These are phyloP conservation scores for Elaphurus davidianus DNA, from an alignment of 2,113 vertebrate species.

Conservation along the genomic window DNA sequence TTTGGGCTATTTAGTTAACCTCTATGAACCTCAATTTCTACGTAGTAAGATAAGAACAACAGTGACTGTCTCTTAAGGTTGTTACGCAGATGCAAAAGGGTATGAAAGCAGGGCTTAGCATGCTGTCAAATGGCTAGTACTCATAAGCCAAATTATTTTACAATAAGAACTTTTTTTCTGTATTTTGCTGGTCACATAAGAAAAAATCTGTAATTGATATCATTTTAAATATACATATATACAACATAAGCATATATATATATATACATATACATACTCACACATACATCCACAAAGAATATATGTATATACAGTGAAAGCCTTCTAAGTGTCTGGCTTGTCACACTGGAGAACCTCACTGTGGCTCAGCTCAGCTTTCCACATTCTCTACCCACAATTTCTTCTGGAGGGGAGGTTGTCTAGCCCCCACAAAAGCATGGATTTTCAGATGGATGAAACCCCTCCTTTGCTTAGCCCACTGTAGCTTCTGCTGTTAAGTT, in stretches of 20 bases:
- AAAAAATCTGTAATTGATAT: background rate
- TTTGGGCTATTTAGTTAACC: background rate
- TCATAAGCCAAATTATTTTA: background rate
- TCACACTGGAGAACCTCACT: background rate
- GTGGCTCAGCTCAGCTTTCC: background rate
- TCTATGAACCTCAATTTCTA: background rate
- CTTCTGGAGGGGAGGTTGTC: background rate
- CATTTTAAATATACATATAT: background rate
- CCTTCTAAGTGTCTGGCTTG: background rate
- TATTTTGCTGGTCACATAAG: background rate
- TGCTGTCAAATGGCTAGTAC: background rate
- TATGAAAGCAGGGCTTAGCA: background rate
- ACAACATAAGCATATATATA: too few species aligned
- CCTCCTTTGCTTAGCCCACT: background rate
- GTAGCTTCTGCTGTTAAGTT: background rate
- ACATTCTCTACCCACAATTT: background rate
- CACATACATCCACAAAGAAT: background rate
- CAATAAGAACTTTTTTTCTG: background rate
- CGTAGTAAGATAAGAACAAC: background rate
- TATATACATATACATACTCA: background rate
- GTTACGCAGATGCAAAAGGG: background rate
- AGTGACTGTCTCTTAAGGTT: background rate
- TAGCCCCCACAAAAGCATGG: background rate
- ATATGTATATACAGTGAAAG: background rate
- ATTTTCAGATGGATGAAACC: background rate